A percentile compares a stretch with the other conserved stretches of the same genome.
Conservation (phyloP, 1,140 invertebrate genomes). For the Drosophila subobscura region DNA sequence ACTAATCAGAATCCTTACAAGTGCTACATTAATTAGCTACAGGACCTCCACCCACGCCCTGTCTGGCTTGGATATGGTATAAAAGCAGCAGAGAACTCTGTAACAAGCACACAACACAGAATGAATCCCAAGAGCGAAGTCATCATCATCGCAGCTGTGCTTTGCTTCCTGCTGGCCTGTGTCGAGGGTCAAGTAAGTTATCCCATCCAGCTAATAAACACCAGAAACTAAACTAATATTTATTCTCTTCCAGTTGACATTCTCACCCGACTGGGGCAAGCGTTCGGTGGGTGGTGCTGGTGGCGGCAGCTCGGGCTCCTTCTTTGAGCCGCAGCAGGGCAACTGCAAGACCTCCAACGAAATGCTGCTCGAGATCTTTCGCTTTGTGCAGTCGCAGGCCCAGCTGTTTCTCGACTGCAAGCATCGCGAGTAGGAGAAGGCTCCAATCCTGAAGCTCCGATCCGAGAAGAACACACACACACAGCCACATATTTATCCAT, state of each 20-base stretch:
- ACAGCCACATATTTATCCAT: conserved; percentile 21
- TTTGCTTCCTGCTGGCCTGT: conserved; percentile 66
- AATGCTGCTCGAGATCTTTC: conserved; percentile 79
- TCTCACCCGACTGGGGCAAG: conserved; percentile 83
- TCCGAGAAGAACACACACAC: conserved; percentile 31
- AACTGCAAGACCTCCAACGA: conserved; percentile 81
- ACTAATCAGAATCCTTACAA: conserved; percentile 48
- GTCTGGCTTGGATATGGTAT: conserved; percentile 27
- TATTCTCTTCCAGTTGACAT: conserved; percentile 63
- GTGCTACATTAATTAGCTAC: conserved; percentile 42
- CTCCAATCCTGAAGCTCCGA: background rate
- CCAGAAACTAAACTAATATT: background rate
- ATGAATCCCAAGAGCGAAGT: conserved; percentile 70
- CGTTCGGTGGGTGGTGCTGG: conserved; percentile 58
- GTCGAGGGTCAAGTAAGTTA: conserved; percentile 70
- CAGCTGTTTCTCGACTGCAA: conserved; percentile 80
- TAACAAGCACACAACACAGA: conserved; percentile 26
- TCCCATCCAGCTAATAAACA: background rate
- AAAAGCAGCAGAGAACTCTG: conserved; percentile 29
- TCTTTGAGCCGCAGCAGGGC: conserved; percentile 60
- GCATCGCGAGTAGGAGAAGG: conserved; percentile 65
- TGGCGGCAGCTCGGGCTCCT: conserved; percentile 43
- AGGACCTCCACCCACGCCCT: background rate
- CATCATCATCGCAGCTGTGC: conserved; percentile 55
- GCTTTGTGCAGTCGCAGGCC: conserved; percentile 75